Evolutionary conservation across 2,888 invertebrate species (phyloP).

Genomic region (Leucophenga maculata): DNA sequence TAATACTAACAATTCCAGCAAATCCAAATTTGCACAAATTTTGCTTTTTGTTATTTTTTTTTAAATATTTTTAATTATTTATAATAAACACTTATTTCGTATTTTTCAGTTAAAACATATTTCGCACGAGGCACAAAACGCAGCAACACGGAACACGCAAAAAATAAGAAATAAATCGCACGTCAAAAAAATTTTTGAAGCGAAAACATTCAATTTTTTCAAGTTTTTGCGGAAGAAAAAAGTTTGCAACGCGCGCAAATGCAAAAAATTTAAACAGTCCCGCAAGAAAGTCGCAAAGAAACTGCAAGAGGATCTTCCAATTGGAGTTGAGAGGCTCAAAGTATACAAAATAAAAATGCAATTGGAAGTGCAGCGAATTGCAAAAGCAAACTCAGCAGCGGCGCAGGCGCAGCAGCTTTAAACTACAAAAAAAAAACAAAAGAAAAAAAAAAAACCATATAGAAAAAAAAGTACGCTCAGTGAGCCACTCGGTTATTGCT

Average conservation of each 20-base stretch:
- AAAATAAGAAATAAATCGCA: constrained; percentile 40
- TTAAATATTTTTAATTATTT: not conserved
- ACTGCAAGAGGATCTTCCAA: constrained; percentile 71
- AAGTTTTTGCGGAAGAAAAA: constrained; percentile 21
- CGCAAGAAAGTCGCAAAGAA: constrained; percentile 73
- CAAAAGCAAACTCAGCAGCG: constrained; percentile 29
- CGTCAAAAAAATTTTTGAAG: constrained; percentile 34
- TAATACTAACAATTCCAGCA: not conserved
- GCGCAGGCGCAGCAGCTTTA: constrained; percentile 28
- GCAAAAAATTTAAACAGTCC: constrained; percentile 70
- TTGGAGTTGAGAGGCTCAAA: constrained; percentile 45
- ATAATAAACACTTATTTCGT: constrained; percentile 16
- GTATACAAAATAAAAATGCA: not conserved
- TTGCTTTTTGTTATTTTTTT: not conserved
- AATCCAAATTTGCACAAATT: too few relatives aligned
- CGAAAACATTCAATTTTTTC: constrained; percentile 22
- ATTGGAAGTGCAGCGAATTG: constrained; percentile 34
- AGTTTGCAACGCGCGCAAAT: constrained; percentile 61
- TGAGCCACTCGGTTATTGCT: constrained; percentile 5
- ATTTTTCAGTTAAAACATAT: constrained; percentile 30
- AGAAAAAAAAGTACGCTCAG: constrained; percentile 25
- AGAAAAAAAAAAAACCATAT: not conserved
- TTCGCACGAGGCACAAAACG: not conserved
- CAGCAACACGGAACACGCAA: too few relatives aligned
- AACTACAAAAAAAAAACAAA: too few relatives aligned